A percentile compares a stretch with the other conserved stretches of the same genome.
These are phyloP conservation scores for Epicampocera succincta DNA, from an alignment of 2,888 invertebrate species.

Conservation along the genomic window DNA sequence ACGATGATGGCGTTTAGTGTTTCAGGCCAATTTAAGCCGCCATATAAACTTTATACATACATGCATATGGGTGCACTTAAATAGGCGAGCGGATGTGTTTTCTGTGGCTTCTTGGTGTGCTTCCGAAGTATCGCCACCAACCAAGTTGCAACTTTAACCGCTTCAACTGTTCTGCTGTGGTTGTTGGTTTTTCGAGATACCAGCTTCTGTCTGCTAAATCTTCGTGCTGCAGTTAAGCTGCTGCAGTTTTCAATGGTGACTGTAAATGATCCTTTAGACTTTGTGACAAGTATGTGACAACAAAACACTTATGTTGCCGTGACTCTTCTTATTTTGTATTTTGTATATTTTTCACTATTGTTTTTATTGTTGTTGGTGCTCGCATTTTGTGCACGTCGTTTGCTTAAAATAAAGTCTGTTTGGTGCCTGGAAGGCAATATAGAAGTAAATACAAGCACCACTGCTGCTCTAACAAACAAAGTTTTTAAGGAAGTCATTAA, in stretches of 20 bases:
- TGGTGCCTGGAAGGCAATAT: slow-evolving; percentile 42
- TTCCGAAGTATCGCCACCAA: slow-evolving; percentile 40
- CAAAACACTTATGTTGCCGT: slow-evolving; percentile 56
- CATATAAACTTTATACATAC: neutral
- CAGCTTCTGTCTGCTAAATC: slow-evolving; percentile 14
- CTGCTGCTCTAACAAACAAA: slow-evolving; percentile 14
- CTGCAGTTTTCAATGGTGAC: slow-evolving; percentile 62
- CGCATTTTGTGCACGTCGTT: slow-evolving; percentile 2
- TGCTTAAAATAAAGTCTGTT: slow-evolving; percentile 41
- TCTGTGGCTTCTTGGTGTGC: slow-evolving; percentile 46
- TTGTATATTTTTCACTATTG: slow-evolving; percentile 4
- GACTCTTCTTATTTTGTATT: slow-evolving; percentile 29
- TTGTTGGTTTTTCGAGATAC: neutral
- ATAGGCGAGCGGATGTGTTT: slow-evolving; percentile 30
- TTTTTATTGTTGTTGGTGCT: slow-evolving; percentile 8
- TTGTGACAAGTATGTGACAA: slow-evolving; percentile 68
- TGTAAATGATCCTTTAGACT: slow-evolving; percentile 67
- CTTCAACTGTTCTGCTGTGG: slow-evolving; percentile 29
- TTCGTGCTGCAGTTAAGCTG: slow-evolving; percentile 51
- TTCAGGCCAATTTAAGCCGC: slow-evolving; percentile 30
- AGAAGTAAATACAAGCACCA: slow-evolving; percentile 12
- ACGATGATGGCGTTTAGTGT: neutral
- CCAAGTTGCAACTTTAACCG: slow-evolving; percentile 23
- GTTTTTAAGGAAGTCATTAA: slow-evolving; percentile 53
- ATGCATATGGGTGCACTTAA: neutral